phyloP scores from a whole-genome alignment of 2,113 vertebrate genomes.

The Microtus richardsoni region DNA sequence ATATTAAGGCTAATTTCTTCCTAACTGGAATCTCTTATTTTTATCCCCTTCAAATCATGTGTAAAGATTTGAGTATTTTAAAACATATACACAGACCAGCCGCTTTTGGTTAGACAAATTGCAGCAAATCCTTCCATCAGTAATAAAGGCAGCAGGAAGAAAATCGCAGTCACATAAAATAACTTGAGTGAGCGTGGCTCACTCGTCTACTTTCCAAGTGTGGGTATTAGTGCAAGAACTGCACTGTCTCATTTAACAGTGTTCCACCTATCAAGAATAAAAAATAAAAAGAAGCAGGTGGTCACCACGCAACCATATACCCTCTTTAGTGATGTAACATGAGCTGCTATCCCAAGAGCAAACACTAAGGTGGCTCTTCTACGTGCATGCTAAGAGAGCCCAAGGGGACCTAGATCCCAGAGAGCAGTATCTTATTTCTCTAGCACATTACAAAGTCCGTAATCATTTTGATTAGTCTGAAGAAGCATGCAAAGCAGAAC shows the following conservation, averaged over 20 bases:
- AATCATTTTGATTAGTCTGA: background rate
- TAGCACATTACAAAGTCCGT: background rate
- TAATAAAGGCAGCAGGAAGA: background rate
- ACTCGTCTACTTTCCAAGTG: background rate
- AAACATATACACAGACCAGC: background rate
- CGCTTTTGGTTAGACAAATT: background rate
- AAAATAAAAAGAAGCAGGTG: background rate
- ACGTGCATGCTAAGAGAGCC: background rate
- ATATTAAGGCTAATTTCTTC: conserved; percentile 34
- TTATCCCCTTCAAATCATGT: background rate
- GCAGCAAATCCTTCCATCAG: background rate
- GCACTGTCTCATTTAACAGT: background rate
- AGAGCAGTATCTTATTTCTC: background rate
- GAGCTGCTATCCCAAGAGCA: background rate
- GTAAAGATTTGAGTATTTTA: conserved; percentile 10
- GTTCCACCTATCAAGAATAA: background rate
- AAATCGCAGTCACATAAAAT: background rate
- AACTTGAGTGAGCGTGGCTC: conserved; percentile 11
- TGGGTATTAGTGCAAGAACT: background rate
- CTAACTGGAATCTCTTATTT: background rate
- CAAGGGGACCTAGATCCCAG: background rate
- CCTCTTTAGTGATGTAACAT: background rate
- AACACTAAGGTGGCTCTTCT: background rate
- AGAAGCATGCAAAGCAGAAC: conserved; percentile 42
- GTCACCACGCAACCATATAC: background rate